A percentile compares a stretch with the other conserved stretches of the same genome.
Evolutionary conservation across 2,113 vertebrate species (phyloP).

Genomic region (Oncorhynchus mykiss): DNA sequence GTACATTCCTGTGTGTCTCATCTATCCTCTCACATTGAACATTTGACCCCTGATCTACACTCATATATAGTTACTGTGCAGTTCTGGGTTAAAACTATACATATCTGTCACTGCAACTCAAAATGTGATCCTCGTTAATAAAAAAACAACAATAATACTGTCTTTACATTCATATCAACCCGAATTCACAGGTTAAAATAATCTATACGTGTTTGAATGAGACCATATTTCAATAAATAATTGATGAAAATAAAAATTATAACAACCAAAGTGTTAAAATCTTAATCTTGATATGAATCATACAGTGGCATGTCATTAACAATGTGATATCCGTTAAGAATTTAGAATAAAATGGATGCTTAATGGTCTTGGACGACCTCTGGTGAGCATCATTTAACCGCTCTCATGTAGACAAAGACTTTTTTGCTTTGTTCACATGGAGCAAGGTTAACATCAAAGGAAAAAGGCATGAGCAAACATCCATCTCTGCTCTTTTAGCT

Average conservation of each 20-base stretch:
- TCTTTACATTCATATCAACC: constrained; percentile 85
- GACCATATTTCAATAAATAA: constrained; percentile 77
- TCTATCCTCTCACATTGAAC: constrained; percentile 72
- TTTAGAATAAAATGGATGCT: constrained; percentile 63
- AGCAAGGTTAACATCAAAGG: constrained; percentile 59
- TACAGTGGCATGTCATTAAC: constrained; percentile 59
- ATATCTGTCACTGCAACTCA: constrained; percentile 80
- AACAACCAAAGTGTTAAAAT: constrained; percentile 66
- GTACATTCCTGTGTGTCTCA: constrained; percentile 76
- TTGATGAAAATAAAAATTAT: constrained; percentile 42
- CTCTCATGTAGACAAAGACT: constrained; percentile 55
- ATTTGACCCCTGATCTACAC: constrained; percentile 70
- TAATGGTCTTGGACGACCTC: constrained; percentile 55
- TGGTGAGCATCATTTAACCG: constrained; percentile 62
- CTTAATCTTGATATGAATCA: constrained; percentile 64
- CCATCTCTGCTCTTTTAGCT: constrained; percentile 48
- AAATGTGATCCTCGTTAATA: constrained; percentile 73
- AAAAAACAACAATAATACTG: constrained; percentile 69
- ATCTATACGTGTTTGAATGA: constrained; percentile 67
- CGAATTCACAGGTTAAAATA: constrained; percentile 78
- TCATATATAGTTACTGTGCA: constrained; percentile 59
- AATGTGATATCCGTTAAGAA: constrained; percentile 51
- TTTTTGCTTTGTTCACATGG: constrained; percentile 54
- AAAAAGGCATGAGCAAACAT: constrained; percentile 1
- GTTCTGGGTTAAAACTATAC: constrained; percentile 77